A percentile compares a stretch with the other conserved stretches of the same genome.
phyloP scores from a whole-genome alignment of 2,797 vertebrate genomes.

The Pteronotus mesoamericanus region DNA sequence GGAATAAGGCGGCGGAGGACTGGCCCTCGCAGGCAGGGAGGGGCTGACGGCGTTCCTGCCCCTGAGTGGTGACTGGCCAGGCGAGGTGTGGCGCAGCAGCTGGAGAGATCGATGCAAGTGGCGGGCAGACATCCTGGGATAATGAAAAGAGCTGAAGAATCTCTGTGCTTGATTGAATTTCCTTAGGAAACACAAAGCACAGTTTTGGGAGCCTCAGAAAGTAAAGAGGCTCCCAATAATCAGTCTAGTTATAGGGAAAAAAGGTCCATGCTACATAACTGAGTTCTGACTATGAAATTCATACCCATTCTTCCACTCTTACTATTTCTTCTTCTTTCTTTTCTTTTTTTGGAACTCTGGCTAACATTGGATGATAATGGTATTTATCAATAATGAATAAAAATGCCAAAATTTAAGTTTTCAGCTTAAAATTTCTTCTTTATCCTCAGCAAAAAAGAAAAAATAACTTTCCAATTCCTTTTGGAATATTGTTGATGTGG shows the following conservation, averaged over 20 bases:
- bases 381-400: not conserved
- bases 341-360: not conserved
- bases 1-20: not conserved
- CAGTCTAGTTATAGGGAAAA: too few species aligned
- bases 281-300: not conserved
- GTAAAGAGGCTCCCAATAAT: not conserved
- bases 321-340: not conserved
- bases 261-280: not conserved
- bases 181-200: not conserved
- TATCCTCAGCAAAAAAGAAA: not conserved
- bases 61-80: not conserved
- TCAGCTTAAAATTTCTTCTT: not conserved
- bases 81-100: fast-evolving
- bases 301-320: not conserved
- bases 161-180: not conserved
- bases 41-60: not conserved
- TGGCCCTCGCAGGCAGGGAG: not conserved
- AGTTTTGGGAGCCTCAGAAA: not conserved
- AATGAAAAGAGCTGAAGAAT: not conserved
- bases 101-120: not conserved
- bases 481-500: not conserved
- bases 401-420: not conserved
- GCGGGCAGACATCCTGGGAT: fast-evolving
- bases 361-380: not conserved
- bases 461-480: not conserved